phyloP scores from a whole-genome alignment of 2,113 vertebrate genomes.

The Paradoxurus hermaphroditus region DNA sequence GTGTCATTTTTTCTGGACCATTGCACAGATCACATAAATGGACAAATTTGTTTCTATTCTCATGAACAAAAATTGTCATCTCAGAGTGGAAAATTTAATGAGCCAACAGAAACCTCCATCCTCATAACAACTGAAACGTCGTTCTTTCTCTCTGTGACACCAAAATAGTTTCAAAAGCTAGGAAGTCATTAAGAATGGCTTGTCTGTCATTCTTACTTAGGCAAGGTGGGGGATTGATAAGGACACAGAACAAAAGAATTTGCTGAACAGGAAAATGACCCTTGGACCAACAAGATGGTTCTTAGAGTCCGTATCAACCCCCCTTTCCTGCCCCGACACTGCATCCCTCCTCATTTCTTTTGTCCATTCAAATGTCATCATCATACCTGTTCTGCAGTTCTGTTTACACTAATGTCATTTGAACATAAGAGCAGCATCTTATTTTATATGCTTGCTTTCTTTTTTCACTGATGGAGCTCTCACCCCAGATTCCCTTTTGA shows the following conservation, averaged over 20 bases:
- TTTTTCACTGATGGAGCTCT: not conserved
- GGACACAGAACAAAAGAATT: conserved; percentile 75
- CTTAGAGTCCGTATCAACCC: conserved; percentile 47
- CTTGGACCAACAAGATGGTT: conserved; percentile 73
- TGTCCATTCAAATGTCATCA: conserved; percentile 40
- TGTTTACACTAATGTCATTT: not conserved
- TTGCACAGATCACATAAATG: not conserved
- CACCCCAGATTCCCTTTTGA: not conserved
- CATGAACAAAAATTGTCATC: not conserved
- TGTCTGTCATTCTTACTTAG: conserved; percentile 66
- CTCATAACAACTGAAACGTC: not conserved
- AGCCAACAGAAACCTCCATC: not conserved
- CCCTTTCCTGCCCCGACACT: conserved; percentile 62
- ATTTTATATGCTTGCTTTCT: not conserved
- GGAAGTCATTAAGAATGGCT: conserved; percentile 73
- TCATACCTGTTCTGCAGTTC: conserved; percentile 54
- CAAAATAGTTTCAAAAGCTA: conserved; percentile 67
- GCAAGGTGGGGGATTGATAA: conserved; percentile 76
- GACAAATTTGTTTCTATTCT: not conserved
- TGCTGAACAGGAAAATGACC: conserved; percentile 79
- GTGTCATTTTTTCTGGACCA: not conserved
- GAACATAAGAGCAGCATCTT: rapidly evolving
- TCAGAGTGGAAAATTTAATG: conserved; percentile 26
- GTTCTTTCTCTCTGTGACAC: not conserved
- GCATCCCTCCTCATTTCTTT: conserved; percentile 27